Conservation (phyloP, 2,888 invertebrate genomes). For the Boloria euphrosyne region DNA sequence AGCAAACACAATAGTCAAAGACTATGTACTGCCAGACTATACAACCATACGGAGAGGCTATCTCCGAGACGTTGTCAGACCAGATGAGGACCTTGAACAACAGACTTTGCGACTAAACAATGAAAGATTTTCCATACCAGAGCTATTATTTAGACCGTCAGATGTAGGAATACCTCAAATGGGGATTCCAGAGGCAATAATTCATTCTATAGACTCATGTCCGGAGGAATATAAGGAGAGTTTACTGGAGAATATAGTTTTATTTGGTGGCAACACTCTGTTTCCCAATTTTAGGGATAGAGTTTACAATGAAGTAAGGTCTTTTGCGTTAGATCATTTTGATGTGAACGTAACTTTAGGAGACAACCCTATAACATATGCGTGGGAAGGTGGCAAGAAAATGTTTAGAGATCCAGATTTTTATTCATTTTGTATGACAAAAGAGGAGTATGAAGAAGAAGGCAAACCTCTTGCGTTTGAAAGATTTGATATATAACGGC, state of each 20-base stretch:
- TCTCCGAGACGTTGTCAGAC: slow-evolving; percentile 63
- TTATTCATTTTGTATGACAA: slow-evolving; percentile 87
- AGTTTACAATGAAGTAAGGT: slow-evolving; percentile 86
- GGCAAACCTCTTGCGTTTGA: slow-evolving; percentile 84
- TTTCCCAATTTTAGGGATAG: slow-evolving; percentile 92
- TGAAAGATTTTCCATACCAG: slow-evolving; percentile 97
- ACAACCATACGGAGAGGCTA: slow-evolving; percentile 93
- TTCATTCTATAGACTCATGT: slow-evolving; percentile 88
- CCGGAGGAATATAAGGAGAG: slow-evolving; percentile 88
- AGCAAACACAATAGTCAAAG: slow-evolving; percentile 88
- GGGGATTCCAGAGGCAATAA: slow-evolving; percentile 95
- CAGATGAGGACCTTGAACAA: slow-evolving; percentile 80
- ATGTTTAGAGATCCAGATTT: slow-evolving; percentile 89
- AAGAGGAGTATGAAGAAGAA: slow-evolving; percentile 94
- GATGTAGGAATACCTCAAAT: slow-evolving; percentile 96
- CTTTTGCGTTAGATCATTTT: slow-evolving; percentile 89
- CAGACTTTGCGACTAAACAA: slow-evolving; percentile 94
- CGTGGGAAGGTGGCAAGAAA: slow-evolving; percentile 94
- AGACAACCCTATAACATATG: slow-evolving; percentile 89
- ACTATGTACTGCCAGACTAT: slow-evolving; percentile 98
- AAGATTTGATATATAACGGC: slow-evolving; percentile 78
- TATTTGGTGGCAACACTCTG: slow-evolving; percentile 90
- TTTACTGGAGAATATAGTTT: slow-evolving; percentile 90
- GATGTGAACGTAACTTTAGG: slow-evolving; percentile 85
- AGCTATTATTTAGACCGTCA: slow-evolving; percentile 95